Percentiles rank a stretch among this genome's conserved stretches.
These are phyloP conservation scores for Hydropotes inermis DNA, from an alignment of 2,113 vertebrate species.

Conservation along the genomic window DNA sequence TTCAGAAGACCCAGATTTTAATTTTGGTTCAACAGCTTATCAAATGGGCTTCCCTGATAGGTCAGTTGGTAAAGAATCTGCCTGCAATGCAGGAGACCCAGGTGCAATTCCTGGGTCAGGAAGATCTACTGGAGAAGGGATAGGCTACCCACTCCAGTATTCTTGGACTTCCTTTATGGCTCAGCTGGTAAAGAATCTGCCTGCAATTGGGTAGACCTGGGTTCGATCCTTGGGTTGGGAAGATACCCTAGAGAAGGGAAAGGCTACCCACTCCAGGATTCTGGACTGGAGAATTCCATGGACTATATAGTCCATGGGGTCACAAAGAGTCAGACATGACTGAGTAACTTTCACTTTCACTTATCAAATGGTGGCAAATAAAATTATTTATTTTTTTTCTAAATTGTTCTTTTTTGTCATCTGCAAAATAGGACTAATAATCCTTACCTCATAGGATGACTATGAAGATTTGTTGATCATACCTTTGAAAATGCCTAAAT, in stretches of 20 bases:
- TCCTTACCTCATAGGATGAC: not conserved
- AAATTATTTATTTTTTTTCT: not conserved
- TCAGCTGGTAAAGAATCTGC: not conserved
- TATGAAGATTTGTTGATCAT: not conserved
- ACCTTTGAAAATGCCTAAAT: not conserved
- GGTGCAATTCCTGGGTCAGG: not conserved
- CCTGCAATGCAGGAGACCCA: not conserved
- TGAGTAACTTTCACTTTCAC: not conserved
- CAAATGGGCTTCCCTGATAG: not conserved
- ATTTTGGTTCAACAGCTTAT: not conserved
- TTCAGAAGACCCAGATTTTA: not conserved
- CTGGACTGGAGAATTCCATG: not conserved
- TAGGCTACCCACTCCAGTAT: not conserved
- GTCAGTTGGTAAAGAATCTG: not conserved
- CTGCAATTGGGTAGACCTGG: not conserved
- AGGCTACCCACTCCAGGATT: not conserved
- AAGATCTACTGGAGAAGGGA: not conserved
- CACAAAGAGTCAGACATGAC: rapidly evolving
- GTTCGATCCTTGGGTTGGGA: not conserved
- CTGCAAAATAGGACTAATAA: constrained; percentile 1
- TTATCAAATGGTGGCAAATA: not conserved
- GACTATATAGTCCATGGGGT: not conserved
- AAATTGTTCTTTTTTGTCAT: not conserved
- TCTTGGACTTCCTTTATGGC: not conserved
- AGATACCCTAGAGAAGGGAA: not conserved